phyloP scores from a whole-genome alignment of 2,888 invertebrate species.

The Glaucopsyche alexis region DNA sequence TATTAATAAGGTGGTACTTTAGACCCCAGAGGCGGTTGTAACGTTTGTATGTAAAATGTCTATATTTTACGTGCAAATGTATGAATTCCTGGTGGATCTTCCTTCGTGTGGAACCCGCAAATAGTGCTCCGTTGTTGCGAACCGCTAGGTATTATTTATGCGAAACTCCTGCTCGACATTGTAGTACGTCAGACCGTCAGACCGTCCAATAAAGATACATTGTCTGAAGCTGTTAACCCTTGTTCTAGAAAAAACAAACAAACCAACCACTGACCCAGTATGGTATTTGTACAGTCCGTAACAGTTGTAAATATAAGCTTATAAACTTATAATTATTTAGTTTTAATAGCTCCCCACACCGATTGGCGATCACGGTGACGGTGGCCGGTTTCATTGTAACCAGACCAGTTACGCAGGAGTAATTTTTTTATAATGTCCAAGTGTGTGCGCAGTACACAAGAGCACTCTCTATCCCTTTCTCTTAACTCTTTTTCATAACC shows the following conservation, averaged over 20 bases:
- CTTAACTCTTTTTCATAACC: no score
- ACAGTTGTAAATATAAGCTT: neutral
- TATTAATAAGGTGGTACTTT: conserved; percentile 34
- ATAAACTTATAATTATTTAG: neutral
- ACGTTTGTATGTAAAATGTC: conserved; percentile 15
- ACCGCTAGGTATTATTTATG: no score
- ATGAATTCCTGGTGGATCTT: neutral
- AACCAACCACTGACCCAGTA: conserved; percentile 12
- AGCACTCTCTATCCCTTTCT: no score
- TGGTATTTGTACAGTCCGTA: neutral
- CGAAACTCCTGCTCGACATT: no score
- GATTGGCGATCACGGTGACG: no score
- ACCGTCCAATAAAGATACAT: conserved; percentile 15
- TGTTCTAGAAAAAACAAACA: conserved; percentile 12
- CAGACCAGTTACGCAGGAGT: no score
- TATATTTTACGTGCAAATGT: conserved; percentile 11
- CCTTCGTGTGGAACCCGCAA: neutral
- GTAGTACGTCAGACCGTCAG: no score
- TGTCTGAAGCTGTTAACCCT: conserved; percentile 22
- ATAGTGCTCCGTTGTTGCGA: neutral
- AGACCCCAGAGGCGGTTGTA: conserved; percentile 3
- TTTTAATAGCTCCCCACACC: no score
- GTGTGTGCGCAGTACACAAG: no score
- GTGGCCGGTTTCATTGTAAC: no score
- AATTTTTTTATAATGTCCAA: no score